Base-by-base conservation (phyloP, 2,113 vertebrate genomes). In the Brachyistius frenatus region DNA sequence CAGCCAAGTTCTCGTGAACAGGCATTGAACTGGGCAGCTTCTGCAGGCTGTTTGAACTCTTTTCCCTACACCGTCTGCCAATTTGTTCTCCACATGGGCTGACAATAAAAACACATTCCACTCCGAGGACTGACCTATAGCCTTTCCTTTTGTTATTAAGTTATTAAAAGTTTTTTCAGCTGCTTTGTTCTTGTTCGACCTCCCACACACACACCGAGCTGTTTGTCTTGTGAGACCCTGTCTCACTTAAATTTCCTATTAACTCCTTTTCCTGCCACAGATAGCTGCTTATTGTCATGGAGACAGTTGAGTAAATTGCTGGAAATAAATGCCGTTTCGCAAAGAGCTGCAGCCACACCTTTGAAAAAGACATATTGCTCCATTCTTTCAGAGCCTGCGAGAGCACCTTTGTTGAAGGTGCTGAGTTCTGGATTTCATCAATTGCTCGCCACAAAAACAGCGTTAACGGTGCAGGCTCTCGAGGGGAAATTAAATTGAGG, bases 221-320 rank as follows among this genome's bases (percentile, higher is more conserved):
- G 11, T 78, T 78, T 52, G 47, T 57, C 73, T 71, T 54, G n/a
- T 47, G 64, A 80, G 53, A 88, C 50, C 44, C 41, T 37, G 35
- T 41, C 56, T 66, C 63, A 56, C 60, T 66, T 76, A 57, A 61
- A 86, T 81, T 76, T 88, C 78, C 70, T 52, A 74, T 83, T 66
- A 71, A 47, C 57, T 74, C 46, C 23, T 10, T 81, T 92, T 87
- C 80, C 85, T 84, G 56, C 57, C 31, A 67, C 37, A 88, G 72
- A 90, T 89, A 85, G 86, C 76, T 44, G 56, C 81, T 88, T 84
- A 79, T 91, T 70, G 35, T 72, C 81, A 85, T 74, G 66, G 55
- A 49, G 77, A 78, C 68, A 73, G 72, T 74, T 78, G 11, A 5
- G 81, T 80, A 88, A 91, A 90, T 90, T 61, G 74, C 72, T 82